Conservation (phyloP, 2,113 vertebrate species). For the Holacanthus passer region DNA sequence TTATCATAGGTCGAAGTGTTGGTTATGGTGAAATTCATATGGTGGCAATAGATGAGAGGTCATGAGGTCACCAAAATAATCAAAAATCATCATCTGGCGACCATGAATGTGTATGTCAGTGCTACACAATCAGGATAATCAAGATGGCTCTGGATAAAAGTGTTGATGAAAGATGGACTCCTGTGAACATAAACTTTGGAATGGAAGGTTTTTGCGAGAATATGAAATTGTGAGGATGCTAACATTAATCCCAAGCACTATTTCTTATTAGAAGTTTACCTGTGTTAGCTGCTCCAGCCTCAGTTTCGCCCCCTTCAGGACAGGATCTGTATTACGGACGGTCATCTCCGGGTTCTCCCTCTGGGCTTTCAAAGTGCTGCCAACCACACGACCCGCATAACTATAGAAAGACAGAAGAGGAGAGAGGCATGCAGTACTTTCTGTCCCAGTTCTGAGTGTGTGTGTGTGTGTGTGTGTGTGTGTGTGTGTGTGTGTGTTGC, state of each 20-base stretch:
- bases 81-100: neutral
- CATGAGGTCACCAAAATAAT: neutral
- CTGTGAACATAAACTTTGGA: no score
- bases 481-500: constrained; percentile 21
- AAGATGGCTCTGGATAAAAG: neutral
- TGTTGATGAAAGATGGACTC: neutral
- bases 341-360: constrained; percentile 90
- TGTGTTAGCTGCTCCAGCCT: constrained; percentile 88
- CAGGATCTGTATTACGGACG: constrained; percentile 85
- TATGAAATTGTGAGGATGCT: neutral
- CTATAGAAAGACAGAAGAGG: constrained; percentile 74
- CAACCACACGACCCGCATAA: constrained; percentile 88
- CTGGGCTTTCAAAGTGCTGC: constrained; percentile 88
- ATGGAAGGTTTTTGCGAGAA: neutral
- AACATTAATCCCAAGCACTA: neutral
- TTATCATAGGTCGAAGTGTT: no score
- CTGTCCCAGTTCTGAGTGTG: constrained; percentile 48
- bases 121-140: neutral
- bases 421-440: constrained; percentile 43
- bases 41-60: no score
- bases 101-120: neutral
- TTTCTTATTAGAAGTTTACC: constrained; percentile 76
- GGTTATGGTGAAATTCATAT: no score
- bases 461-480: constrained; percentile 6
- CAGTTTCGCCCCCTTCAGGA: constrained; percentile 85